Percentiles rank a stretch among this genome's conserved stretches.
phyloP scores from a whole-genome alignment of 2,888 invertebrate species.

The Nomada ferruginata region DNA sequence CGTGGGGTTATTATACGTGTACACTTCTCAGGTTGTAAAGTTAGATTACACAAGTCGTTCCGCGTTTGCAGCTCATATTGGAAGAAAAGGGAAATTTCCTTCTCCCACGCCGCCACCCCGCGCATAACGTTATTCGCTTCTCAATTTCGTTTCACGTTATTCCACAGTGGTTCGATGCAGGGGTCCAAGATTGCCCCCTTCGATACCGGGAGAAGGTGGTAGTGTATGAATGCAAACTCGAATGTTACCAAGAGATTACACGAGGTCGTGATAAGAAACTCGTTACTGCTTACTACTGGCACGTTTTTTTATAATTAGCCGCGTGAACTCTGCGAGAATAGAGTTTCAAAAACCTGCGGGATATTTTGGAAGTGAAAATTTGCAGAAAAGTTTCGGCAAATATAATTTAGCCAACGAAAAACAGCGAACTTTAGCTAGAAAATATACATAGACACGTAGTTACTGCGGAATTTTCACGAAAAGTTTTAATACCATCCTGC shows the following conservation, averaged over 20 bases:
- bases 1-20: constrained; percentile 41
- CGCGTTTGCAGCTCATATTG: constrained; percentile 38
- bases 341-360: neutral
- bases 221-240: constrained; percentile 39
- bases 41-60: constrained; percentile 62
- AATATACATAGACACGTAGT: neutral
- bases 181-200: constrained; percentile 32
- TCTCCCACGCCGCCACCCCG: neutral
- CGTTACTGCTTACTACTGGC: neutral
- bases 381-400: neutral
- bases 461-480: neutral
- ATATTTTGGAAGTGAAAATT: neutral
- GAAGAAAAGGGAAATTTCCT: constrained; percentile 41
- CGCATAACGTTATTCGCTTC: constrained; percentile 37
- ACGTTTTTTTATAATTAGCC: neutral
- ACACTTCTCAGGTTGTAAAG: constrained; percentile 60
- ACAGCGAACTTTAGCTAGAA: neutral
- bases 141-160: constrained; percentile 54
- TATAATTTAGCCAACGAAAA: neutral
- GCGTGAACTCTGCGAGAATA: neutral
- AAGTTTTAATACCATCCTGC: neutral
- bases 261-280: constrained; percentile 7
- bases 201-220: constrained; percentile 17
- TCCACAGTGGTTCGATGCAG: constrained; percentile 42
- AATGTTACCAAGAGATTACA: constrained; percentile 33